Percentiles rank a stretch among this genome's conserved stretches.
phyloP scores from a whole-genome alignment of 2,797 vertebrate genomes.

The Myripristis murdjan region DNA sequence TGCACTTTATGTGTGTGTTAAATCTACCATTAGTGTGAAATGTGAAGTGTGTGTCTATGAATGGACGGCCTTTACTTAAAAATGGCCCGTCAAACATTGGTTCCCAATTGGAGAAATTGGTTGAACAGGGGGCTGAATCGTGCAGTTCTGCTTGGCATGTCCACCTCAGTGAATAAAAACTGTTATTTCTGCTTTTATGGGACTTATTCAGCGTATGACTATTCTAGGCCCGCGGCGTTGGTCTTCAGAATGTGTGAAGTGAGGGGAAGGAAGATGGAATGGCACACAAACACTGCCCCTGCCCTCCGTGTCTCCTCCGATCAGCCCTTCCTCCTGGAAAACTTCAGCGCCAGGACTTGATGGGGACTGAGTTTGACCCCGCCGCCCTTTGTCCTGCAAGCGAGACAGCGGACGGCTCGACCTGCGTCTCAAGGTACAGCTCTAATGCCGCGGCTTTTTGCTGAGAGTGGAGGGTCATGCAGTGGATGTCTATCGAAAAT shows the following conservation, averaged over 20 bases:
- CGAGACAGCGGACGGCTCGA: slow-evolving; percentile 11
- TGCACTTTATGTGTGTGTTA: slow-evolving; percentile 47
- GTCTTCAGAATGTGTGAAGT: slow-evolving; percentile 57
- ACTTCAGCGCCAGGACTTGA: neutral
- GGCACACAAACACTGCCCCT: slow-evolving; percentile 57
- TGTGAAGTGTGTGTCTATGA: slow-evolving; percentile 54
- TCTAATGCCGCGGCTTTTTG: neutral
- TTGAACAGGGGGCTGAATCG: slow-evolving; percentile 64
- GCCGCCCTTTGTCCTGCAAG: slow-evolving; percentile 6
- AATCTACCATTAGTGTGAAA: slow-evolving; percentile 42
- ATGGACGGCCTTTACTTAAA: slow-evolving; percentile 69
- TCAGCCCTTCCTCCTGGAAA: slow-evolving; percentile 47
- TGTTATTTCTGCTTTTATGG: slow-evolving; percentile 71
- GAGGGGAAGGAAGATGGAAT: slow-evolving; percentile 55
- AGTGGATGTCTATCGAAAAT: neutral
- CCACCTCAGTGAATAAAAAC: slow-evolving; percentile 63
- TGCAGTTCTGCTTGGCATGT: slow-evolving; percentile 57
- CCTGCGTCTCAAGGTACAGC: slow-evolving; percentile 42
- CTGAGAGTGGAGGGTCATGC: neutral
- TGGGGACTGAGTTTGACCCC: slow-evolving; percentile 37
- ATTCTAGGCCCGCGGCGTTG: slow-evolving; percentile 45
- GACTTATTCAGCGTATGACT: slow-evolving; percentile 54
- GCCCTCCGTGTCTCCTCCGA: slow-evolving; percentile 44
- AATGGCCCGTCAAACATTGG: slow-evolving; percentile 68
- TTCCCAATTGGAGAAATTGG: slow-evolving; percentile 74